These are phyloP conservation scores for Lepus oiostolus DNA, from an alignment of 2,797 vertebrate species.

Conservation along the genomic window DNA sequence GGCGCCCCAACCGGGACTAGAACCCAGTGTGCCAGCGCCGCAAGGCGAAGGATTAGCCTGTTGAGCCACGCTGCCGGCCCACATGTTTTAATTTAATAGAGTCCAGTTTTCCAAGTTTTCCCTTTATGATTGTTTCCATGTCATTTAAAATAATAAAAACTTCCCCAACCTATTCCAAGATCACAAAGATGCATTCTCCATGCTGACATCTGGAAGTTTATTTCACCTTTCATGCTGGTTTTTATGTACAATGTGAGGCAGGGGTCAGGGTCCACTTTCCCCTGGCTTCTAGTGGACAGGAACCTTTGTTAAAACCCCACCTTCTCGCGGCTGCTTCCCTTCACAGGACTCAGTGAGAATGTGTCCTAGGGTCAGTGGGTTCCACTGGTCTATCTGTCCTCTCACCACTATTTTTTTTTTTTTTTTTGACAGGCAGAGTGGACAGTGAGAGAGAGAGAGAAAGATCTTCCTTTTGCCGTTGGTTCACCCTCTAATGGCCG, in stretches of 20 bases:
- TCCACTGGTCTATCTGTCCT: not conserved
- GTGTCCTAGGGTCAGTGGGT: not conserved
- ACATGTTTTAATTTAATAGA: conserved; percentile 18
- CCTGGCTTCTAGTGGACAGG: not conserved
- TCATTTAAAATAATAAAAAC: conserved; percentile 18
- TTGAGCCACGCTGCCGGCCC: too few species aligned
- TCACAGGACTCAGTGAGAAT: not conserved
- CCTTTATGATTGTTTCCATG: not conserved
- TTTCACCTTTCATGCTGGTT: not conserved
- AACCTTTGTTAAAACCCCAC: not conserved
- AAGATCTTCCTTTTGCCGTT: too few species aligned
- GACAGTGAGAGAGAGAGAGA: too few species aligned
- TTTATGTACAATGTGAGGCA: not conserved
- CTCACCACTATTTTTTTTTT: not conserved
- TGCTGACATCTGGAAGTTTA: not conserved
- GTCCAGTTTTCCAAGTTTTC: not conserved
- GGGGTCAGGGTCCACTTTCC: not conserved
- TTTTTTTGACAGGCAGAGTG: too few species aligned
- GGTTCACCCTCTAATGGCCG: too few species aligned
- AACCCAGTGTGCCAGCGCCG: too few species aligned
- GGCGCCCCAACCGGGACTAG: too few species aligned
- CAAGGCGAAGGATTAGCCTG: too few species aligned
- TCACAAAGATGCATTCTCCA: not conserved
- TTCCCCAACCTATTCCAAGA: not conserved
- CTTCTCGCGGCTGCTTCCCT: not conserved